Conservation (phyloP, 2,113 vertebrate genomes). For the Addax nasomaculatus region DNA sequence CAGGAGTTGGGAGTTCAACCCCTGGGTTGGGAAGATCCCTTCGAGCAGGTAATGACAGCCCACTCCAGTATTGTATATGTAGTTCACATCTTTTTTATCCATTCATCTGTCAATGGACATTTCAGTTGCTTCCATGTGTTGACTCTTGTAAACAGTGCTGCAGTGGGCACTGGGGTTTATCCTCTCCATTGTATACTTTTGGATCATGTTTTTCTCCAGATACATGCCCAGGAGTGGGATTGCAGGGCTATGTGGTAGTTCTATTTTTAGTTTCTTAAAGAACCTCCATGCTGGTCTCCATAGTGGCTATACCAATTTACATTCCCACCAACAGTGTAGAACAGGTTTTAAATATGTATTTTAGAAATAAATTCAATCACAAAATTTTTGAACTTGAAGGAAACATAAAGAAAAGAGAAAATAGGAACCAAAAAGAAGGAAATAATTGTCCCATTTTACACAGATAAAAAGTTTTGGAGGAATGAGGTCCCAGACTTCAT, state of each 20-base stretch:
- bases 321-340: neutral
- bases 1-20: neutral
- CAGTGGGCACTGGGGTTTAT: neutral
- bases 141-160: neutral
- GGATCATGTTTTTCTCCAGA: neutral
- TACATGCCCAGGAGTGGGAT: neutral
- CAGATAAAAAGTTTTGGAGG: neutral
- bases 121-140: neutral
- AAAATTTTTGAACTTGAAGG: neutral
- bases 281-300: neutral
- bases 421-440: neutral
- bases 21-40: neutral
- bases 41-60: neutral
- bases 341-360: neutral
- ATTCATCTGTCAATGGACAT: neutral
- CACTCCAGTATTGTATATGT: neutral
- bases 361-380: neutral
- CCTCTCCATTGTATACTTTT: neutral
- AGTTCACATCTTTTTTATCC: neutral
- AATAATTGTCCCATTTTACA: neutral
- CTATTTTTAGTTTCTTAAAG: neutral
- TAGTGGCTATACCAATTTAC: neutral
- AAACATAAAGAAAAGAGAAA: neutral
- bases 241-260: neutral
- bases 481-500: neutral